Conservation (phyloP, 1,140 invertebrate genomes). For the Aradophagus sp. region DNA sequence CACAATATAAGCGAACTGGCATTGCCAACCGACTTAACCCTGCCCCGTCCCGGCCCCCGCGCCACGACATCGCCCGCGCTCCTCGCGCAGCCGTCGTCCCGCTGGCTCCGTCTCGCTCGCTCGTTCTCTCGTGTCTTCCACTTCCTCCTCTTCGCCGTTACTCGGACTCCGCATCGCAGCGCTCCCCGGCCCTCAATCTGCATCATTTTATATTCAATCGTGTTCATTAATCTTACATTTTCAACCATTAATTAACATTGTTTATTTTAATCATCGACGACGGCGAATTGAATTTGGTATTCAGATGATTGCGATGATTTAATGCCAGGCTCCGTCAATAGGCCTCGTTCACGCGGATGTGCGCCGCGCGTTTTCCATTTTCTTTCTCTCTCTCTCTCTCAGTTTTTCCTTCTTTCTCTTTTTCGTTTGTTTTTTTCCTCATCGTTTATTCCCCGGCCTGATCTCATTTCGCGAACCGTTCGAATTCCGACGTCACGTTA, state of each 20-base stretch:
- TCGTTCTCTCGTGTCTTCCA: neutral
- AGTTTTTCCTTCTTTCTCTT: neutral
- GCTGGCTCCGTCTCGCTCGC: neutral
- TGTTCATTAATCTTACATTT: conserved; percentile 52
- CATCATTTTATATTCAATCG: conserved; percentile 42
- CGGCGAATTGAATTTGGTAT: conserved; percentile 24
- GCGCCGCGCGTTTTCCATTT: too few species aligned
- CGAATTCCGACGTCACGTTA: too few species aligned
- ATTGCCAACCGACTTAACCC: conserved; percentile 24
- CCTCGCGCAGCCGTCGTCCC: neutral
- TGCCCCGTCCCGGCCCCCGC: neutral
- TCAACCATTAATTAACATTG: conserved; percentile 48
- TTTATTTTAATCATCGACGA: conserved; percentile 43
- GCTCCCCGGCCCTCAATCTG: conserved; percentile 11
- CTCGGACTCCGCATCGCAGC: conserved; percentile 3
- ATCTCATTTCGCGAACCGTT: too few species aligned
- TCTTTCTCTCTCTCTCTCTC: too few species aligned
- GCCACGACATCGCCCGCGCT: neutral
- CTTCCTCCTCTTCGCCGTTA: conserved; percentile 17
- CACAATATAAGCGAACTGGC: conserved; percentile 36
- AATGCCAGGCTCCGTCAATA: conserved; percentile 13
- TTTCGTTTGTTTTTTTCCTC: too few species aligned
- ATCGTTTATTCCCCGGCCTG: too few species aligned
- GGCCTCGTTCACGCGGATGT: neutral
- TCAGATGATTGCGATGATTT: conserved; percentile 32